These are phyloP conservation scores for Carposina sasakii DNA, from an alignment of 1,140 invertebrate genomes.

Conservation along the genomic window DNA sequence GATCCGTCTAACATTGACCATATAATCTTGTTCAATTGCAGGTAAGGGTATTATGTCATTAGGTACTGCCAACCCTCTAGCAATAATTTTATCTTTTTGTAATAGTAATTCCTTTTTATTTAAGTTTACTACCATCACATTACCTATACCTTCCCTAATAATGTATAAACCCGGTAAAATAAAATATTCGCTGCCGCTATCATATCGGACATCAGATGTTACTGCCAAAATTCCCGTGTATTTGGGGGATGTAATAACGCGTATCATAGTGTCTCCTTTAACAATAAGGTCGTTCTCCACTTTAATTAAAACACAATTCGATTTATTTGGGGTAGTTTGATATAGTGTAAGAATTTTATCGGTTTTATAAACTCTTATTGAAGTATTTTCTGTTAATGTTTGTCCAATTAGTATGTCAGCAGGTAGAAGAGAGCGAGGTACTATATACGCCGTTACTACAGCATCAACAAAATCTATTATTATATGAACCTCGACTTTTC, in stretches of 20 bases:
- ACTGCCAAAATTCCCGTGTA: background rate
- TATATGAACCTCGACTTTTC: background rate
- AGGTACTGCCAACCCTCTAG: background rate
- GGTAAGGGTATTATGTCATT: background rate
- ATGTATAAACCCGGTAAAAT: background rate
- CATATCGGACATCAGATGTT: background rate
- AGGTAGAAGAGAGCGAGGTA: background rate
- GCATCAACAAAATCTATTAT: background rate
- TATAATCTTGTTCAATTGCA: background rate
- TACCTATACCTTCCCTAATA: background rate
- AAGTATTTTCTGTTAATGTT: background rate
- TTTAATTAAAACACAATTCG: background rate
- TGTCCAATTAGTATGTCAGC: constrained; percentile 9
- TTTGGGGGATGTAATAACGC: background rate
- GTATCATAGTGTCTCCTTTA: background rate
- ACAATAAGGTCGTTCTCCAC: background rate
- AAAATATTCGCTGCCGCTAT: background rate
- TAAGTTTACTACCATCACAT: background rate
- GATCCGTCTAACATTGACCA: background rate
- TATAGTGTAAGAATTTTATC: constrained; percentile 4
- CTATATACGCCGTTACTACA: background rate
- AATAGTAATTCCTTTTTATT: background rate
- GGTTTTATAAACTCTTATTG: background rate
- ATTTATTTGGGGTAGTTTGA: background rate
- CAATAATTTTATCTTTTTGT: background rate